phyloP scores from a whole-genome alignment of 2,113 vertebrate genomes.

The Eleginops maclovinus region DNA sequence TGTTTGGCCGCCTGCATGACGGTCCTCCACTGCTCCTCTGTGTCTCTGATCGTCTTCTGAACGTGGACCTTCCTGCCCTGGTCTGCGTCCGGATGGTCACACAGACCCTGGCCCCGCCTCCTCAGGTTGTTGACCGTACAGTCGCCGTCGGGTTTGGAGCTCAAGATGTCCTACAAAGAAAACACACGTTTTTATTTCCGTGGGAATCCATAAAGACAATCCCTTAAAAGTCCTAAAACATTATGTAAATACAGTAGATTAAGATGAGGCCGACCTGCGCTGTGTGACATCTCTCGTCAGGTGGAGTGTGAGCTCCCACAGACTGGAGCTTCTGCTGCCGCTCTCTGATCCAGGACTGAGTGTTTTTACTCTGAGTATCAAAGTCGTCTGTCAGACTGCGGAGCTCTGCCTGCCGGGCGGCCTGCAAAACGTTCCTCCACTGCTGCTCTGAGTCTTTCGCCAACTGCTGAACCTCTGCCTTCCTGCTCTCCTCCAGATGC shows the following conservation, averaged over 20 bases:
- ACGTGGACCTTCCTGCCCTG: conserved; percentile 49
- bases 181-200: background rate
- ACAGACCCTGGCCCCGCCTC: conserved; percentile 69
- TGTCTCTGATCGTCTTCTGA: conserved; percentile 62
- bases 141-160: conserved; percentile 76
- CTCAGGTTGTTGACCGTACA: conserved; percentile 73
- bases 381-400: conserved; percentile 65
- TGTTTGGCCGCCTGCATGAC: conserved; percentile 64
- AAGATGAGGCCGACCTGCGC: conserved; percentile 67
- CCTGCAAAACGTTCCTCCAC: conserved; percentile 69
- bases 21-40: conserved; percentile 78
- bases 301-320: conserved; percentile 30
- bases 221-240: too few species aligned
- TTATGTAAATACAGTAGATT: background rate
- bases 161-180: conserved; percentile 64
- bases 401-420: conserved; percentile 51
- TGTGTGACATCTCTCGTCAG: conserved; percentile 44
- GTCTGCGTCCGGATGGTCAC: conserved; percentile 58
- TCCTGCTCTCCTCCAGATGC: conserved; percentile 61
- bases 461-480: conserved; percentile 46
- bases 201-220: too few species aligned
- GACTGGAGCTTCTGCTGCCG: conserved; percentile 59
- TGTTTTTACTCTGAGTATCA: conserved; percentile 56
- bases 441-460: conserved; percentile 60
- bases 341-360: conserved; percentile 74